phyloP scores from a whole-genome alignment of 1,140 invertebrate species.

The Triops cancriformis region DNA sequence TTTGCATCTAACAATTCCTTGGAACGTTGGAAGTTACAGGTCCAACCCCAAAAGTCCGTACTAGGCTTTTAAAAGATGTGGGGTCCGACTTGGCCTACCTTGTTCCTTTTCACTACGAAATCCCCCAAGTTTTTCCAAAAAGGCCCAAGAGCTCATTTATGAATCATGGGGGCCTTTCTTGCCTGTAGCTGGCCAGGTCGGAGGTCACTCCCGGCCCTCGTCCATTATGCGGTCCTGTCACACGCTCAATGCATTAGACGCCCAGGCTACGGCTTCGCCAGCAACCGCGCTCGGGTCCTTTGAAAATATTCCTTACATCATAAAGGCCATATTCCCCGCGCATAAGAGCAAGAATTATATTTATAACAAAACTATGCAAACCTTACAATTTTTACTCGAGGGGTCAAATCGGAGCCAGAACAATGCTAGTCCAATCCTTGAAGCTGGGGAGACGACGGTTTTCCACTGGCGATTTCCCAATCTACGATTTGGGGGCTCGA shows the following conservation, averaged over 20 bases:
- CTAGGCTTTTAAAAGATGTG: not conserved
- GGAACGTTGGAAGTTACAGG: not conserved
- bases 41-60: not conserved
- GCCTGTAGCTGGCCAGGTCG: constrained; percentile 11
- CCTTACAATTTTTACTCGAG: no score
- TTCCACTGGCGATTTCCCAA: not conserved
- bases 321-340: not conserved
- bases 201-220: constrained; percentile 3
- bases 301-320: constrained; percentile 1
- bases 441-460: not conserved
- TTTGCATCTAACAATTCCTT: not conserved
- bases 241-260: constrained; percentile 2
- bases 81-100: not conserved
- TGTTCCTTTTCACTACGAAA: not conserved
- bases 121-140: not conserved
- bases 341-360: not conserved
- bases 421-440: not conserved
- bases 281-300: not conserved
- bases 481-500: not conserved
- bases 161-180: constrained; percentile 1
- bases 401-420: not conserved
- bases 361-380: not conserved
- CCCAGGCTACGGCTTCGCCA: constrained; percentile 2
- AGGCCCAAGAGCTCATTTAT: not conserved
- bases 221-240: constrained; percentile 4